A percentile compares a stretch with the other conserved stretches of the same genome.
Evolutionary conservation across 2,797 vertebrate species (phyloP).

Genomic region (Hyperoplus immaculatus): DNA sequence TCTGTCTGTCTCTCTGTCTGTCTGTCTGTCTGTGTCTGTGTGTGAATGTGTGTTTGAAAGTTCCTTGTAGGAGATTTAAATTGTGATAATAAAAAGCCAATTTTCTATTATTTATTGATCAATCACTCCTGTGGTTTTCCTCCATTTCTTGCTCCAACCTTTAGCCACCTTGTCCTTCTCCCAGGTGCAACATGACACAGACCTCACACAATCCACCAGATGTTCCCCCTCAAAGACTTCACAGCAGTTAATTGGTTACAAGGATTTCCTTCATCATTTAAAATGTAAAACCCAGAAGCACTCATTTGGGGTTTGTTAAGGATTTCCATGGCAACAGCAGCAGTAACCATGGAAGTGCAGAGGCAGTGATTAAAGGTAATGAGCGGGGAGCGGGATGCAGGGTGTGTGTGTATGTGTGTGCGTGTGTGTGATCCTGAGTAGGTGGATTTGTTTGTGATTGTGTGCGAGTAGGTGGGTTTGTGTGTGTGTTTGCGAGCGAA

Average conservation of each 20-base stretch:
- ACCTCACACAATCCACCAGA: constrained; percentile 30
- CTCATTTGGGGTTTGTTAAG: constrained; percentile 58
- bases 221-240: constrained; percentile 25
- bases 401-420: constrained; percentile 18
- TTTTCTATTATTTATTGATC: neutral
- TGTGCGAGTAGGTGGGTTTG: constrained; percentile 31
- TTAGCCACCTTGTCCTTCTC: constrained; percentile 5
- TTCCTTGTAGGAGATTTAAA: too few relatives aligned
- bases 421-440: constrained; percentile 30
- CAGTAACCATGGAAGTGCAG: constrained; percentile 75
- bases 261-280: constrained; percentile 65
- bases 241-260: constrained; percentile 62
- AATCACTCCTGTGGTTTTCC: neutral
- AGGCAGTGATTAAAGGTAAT: constrained; percentile 71
- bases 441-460: constrained; percentile 7
- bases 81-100: constrained; percentile 13
- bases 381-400: constrained; percentile 48
- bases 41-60: too few relatives aligned
- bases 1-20: too few relatives aligned
- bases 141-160: neutral
- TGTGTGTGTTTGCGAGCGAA: too few relatives aligned
- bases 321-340: constrained; percentile 77
- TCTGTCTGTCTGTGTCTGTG: too few relatives aligned
- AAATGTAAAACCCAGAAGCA: constrained; percentile 62
- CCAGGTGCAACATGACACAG: constrained; percentile 4